Evolutionary conservation across 2,888 invertebrate genomes (phyloP).

Genomic region (Bhutanitis thaidina): DNA sequence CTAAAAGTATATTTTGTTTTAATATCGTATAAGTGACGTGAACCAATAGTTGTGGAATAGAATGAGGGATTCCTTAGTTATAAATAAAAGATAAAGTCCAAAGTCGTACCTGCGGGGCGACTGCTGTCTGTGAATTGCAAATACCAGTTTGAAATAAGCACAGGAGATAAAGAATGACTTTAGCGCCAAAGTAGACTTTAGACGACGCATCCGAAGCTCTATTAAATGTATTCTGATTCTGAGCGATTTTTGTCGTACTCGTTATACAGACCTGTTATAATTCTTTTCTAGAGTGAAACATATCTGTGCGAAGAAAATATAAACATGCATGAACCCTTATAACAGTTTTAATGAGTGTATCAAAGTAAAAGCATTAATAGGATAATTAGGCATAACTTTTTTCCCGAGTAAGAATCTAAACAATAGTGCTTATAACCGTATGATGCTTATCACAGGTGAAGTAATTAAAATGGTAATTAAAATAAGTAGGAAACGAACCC

Average conservation of each 20-base stretch:
- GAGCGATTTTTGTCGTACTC: slow-evolving; percentile 31
- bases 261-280: not conserved
- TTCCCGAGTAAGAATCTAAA: slow-evolving; percentile 46
- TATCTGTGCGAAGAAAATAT: slow-evolving; percentile 2
- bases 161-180: slow-evolving; percentile 43
- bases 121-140: slow-evolving; percentile 75
- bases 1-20: slow-evolving; percentile 7
- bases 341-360: slow-evolving; percentile 17
- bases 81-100: slow-evolving; percentile 76
- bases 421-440: slow-evolving; percentile 47
- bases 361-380: slow-evolving; percentile 17
- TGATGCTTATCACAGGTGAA: slow-evolving; percentile 58
- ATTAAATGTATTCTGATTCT: slow-evolving; percentile 28
- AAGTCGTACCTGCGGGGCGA: slow-evolving; percentile 63
- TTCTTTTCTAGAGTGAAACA: not conserved
- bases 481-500: slow-evolving; percentile 64
- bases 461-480: slow-evolving; percentile 71
- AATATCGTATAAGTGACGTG: not conserved
- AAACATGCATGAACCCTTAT: slow-evolving; percentile 1
- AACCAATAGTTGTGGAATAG: slow-evolving; percentile 31
- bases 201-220: slow-evolving; percentile 7
- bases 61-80: slow-evolving; percentile 59
- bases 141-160: slow-evolving; percentile 52
- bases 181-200: slow-evolving; percentile 28
- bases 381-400: slow-evolving; percentile 25